phyloP scores from a whole-genome alignment of 37 sponge, comb jelly and placozoan genomes.

The Ephydatia muelleri region DNA sequence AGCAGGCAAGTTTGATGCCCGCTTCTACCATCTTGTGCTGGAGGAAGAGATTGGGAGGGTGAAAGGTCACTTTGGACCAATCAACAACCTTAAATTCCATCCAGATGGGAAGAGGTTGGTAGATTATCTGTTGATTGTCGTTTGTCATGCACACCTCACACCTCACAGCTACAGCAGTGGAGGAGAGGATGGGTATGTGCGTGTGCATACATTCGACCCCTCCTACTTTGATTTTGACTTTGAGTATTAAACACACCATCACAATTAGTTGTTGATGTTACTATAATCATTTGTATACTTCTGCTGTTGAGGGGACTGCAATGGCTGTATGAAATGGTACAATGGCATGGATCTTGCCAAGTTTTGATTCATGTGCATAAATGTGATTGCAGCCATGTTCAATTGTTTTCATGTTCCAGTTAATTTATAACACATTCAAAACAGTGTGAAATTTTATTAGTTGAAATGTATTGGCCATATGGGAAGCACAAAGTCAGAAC shows the following conservation, averaged over 20 bases:
- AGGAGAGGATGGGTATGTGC: conserved; percentile 98
- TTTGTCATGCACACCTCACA: neutral
- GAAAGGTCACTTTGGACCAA: conserved; percentile 99
- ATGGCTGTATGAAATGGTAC: too few relatives aligned
- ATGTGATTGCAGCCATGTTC: neutral
- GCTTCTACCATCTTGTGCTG: conserved; percentile 95
- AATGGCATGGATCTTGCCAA: too few relatives aligned
- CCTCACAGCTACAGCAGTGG: conserved; percentile 91
- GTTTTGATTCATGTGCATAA: too few relatives aligned
- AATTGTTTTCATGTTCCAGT: neutral
- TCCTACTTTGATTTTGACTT: conserved; percentile 96
- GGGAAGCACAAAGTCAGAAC: too few relatives aligned
- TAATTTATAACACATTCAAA: neutral
- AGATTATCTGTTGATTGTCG: neutral
- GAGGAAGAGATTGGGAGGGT: conserved; percentile 99
- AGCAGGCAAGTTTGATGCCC: conserved; percentile 96
- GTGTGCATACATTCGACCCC: conserved; percentile 93
- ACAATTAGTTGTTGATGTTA: neutral
- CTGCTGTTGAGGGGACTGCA: too few relatives aligned
- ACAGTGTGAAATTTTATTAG: too few relatives aligned
- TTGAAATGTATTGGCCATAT: too few relatives aligned
- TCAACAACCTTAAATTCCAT: conserved; percentile 93
- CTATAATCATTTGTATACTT: neutral
- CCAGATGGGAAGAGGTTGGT: conserved; percentile 94
- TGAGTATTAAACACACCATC: conserved; percentile 38